These are phyloP conservation scores for Trissolcus brochymenae DNA, from an alignment of 2,888 invertebrate species.

Conservation along the genomic window DNA sequence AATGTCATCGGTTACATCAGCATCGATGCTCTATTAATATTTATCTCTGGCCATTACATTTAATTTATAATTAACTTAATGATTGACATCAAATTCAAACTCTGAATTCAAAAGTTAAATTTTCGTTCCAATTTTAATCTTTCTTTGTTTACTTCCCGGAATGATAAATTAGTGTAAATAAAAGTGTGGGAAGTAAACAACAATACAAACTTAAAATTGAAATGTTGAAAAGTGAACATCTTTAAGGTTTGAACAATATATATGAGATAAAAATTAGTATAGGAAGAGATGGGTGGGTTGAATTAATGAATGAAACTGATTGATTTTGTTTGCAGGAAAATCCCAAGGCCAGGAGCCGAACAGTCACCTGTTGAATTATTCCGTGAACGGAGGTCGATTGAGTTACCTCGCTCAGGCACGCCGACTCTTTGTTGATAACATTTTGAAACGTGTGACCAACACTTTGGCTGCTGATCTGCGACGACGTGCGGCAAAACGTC, in stretches of 20 bases:
- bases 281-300: too few relatives aligned
- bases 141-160: too few relatives aligned
- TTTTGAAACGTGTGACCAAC: conserved; percentile 83
- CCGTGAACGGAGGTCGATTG: conserved; percentile 65
- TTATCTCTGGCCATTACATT: conserved; percentile 1
- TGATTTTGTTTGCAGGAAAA: conserved; percentile 63
- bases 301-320: too few relatives aligned
- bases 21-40: conserved; percentile 3
- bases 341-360: conserved; percentile 71
- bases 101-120: too few relatives aligned
- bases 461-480: conserved; percentile 81
- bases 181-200: too few relatives aligned
- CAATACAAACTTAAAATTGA: too few relatives aligned
- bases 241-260: too few relatives aligned
- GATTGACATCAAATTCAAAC: not conserved
- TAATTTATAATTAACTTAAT: not conserved
- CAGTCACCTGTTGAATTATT: conserved; percentile 62
- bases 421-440: conserved; percentile 83
- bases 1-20: conserved; percentile 14
- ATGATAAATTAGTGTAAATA: too few relatives aligned
- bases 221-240: too few relatives aligned
- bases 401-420: conserved; percentile 79
- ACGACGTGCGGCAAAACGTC: conserved; percentile 80
- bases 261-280: too few relatives aligned
- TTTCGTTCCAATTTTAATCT: too few relatives aligned